phyloP scores from a whole-genome alignment of 1,140 invertebrate species.

The Dreissena rostriformis region DNA sequence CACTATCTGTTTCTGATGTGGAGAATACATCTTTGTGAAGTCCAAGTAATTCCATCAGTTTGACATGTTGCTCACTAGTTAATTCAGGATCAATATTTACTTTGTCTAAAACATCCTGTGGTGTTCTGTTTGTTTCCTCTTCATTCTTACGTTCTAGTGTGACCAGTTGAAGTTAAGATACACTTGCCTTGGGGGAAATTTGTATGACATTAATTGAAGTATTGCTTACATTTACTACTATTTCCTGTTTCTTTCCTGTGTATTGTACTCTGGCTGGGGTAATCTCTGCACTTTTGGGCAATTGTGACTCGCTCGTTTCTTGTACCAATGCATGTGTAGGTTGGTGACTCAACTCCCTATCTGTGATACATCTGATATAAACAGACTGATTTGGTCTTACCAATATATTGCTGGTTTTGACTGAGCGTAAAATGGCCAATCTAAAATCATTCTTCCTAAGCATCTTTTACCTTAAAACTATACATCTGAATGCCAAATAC shows the following conservation, averaged over 20 bases:
- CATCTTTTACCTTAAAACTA: neutral
- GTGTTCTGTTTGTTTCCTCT: neutral
- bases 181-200: neutral
- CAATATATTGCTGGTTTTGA: too few species aligned
- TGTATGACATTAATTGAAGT: neutral
- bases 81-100: constrained; percentile 10
- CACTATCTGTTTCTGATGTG: constrained; percentile 18
- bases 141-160: neutral
- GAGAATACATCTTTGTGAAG: constrained; percentile 12
- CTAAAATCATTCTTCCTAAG: too few species aligned
- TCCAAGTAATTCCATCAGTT: neutral
- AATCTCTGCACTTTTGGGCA: neutral
- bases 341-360: neutral
- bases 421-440: too few species aligned
- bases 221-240: neutral
- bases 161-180: neutral
- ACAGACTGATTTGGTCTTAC: too few species aligned
- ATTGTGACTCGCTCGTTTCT: too few species aligned
- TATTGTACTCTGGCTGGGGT: neutral
- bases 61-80: neutral
- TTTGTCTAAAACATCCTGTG: neutral
- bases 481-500: neutral
- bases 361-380: too few species aligned
- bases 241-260: neutral
- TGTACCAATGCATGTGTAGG: neutral